phyloP scores from a whole-genome alignment of 2,888 invertebrate genomes.

The Thyatira batis region DNA sequence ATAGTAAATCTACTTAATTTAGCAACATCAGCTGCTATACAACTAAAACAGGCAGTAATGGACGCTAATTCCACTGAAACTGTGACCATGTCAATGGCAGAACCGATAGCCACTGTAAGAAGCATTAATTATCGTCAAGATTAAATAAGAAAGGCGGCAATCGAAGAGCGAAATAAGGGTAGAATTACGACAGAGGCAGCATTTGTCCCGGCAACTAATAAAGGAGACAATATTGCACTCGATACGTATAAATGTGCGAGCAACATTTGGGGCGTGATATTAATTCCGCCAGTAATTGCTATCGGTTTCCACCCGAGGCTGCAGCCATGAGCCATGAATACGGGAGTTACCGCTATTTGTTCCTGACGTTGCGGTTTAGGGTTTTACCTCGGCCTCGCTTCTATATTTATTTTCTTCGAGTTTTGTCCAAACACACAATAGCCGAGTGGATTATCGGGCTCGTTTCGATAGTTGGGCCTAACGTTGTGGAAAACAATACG shows the following conservation, averaged over 20 bases:
- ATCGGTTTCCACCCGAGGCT: conserved; percentile 77
- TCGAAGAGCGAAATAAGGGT: conserved; percentile 67
- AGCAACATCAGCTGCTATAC: conserved; percentile 12
- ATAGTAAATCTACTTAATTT: conserved; percentile 29
- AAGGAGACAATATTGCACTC: conserved; percentile 83
- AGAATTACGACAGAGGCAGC: conserved; percentile 69
- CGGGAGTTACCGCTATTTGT: conserved; percentile 82
- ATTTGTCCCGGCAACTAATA: conserved; percentile 80
- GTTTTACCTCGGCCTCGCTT: conserved; percentile 67
- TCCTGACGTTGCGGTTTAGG: conserved; percentile 80
- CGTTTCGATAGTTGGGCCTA: conserved; percentile 57
- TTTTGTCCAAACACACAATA: conserved; percentile 67
- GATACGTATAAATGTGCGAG: conserved; percentile 81
- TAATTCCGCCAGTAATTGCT: conserved; percentile 82
- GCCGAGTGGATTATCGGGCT: conserved; percentile 63
- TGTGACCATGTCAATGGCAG: conserved; percentile 37
- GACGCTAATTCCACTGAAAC: neutral
- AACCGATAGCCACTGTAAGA: conserved; percentile 37
- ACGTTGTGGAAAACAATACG: conserved; percentile 50
- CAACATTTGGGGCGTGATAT: conserved; percentile 81
- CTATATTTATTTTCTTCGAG: conserved; percentile 80
- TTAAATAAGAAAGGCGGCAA: conserved; percentile 75
- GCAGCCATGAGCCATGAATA: conserved; percentile 81
- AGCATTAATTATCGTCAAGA: conserved; percentile 76
- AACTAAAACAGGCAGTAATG: conserved; percentile 4